Conservation (phyloP, 2,888 invertebrate genomes). For the Onchidella celtica region DNA sequence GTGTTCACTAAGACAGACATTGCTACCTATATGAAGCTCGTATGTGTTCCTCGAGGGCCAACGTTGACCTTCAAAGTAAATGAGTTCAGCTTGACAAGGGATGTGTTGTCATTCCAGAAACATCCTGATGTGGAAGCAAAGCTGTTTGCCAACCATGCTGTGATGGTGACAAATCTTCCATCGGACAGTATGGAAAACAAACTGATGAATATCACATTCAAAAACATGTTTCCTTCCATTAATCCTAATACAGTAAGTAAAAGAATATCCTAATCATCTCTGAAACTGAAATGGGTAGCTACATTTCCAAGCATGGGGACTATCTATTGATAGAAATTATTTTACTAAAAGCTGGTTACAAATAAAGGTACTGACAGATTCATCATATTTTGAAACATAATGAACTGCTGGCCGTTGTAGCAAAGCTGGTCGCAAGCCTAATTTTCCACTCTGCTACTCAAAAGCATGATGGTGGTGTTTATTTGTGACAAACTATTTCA, state of each 20-base stretch:
- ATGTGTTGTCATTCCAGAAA: constrained; percentile 91
- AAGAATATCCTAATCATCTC: too few species aligned
- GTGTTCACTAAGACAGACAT: constrained; percentile 92
- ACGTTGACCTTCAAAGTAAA: constrained; percentile 91
- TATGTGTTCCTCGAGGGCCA: constrained; percentile 93
- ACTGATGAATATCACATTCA: constrained; percentile 96
- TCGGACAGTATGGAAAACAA: constrained; percentile 85
- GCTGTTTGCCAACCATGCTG: constrained; percentile 92
- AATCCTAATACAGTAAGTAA: constrained; percentile 92
- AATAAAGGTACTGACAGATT: too few species aligned
- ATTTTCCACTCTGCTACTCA: too few species aligned
- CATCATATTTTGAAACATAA: too few species aligned
- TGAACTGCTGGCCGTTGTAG: too few species aligned
- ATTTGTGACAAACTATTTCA: too few species aligned
- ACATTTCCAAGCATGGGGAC: too few species aligned
- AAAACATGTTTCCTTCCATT: constrained; percentile 98
- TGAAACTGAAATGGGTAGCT: too few species aligned
- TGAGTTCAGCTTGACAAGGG: constrained; percentile 89
- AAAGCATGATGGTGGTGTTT: too few species aligned
- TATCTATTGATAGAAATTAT: too few species aligned
- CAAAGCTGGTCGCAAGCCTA: too few species aligned
- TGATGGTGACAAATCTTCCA: constrained; percentile 89
- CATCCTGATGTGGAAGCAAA: constrained; percentile 84
- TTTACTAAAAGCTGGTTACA: too few species aligned
- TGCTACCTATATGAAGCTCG: constrained; percentile 88